These are phyloP conservation scores for Hirudinaria manillensis DNA, from an alignment of 2,888 invertebrate species.

Conservation along the genomic window DNA sequence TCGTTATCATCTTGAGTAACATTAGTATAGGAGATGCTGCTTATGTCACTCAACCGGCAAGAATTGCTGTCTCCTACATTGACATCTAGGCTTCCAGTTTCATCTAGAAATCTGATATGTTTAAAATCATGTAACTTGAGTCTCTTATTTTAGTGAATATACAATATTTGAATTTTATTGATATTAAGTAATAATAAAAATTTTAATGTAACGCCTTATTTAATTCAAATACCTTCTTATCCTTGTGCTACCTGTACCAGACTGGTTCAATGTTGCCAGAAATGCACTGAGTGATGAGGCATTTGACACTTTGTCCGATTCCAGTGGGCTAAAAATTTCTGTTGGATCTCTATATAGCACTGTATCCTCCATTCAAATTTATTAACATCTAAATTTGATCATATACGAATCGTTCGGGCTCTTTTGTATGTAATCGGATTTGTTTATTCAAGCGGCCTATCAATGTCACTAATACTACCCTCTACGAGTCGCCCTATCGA, in stretches of 20 bases:
- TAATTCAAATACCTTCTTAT: constrained; percentile 22
- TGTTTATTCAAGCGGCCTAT: too few relatives aligned
- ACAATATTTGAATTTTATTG: neutral
- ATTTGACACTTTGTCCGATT: constrained; percentile 11
- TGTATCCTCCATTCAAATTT: constrained; percentile 1
- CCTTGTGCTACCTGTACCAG: constrained; percentile 14
- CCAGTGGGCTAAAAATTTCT: constrained; percentile 1
- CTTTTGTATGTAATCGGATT: too few relatives aligned
- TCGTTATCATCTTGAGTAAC: constrained; percentile 40
- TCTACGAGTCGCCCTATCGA: too few relatives aligned
- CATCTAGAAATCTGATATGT: constrained; percentile 36
- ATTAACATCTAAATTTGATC: neutral
- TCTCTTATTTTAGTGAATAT: neutral
- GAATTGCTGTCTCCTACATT: constrained; percentile 51
- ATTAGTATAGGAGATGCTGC: constrained; percentile 46
- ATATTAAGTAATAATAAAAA: neutral
- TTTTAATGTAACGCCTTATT: neutral
- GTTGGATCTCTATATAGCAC: constrained; percentile 6
- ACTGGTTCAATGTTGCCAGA: constrained; percentile 30
- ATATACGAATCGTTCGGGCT: too few relatives aligned
- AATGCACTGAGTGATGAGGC: constrained; percentile 28
- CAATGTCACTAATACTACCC: too few relatives aligned
- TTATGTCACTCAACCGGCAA: constrained; percentile 51
- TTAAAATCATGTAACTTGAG: neutral
- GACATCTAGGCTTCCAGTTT: constrained; percentile 52